Evolutionary conservation across 2,113 vertebrate species (phyloP).

Genomic region (Chloropsis cyanopogon): DNA sequence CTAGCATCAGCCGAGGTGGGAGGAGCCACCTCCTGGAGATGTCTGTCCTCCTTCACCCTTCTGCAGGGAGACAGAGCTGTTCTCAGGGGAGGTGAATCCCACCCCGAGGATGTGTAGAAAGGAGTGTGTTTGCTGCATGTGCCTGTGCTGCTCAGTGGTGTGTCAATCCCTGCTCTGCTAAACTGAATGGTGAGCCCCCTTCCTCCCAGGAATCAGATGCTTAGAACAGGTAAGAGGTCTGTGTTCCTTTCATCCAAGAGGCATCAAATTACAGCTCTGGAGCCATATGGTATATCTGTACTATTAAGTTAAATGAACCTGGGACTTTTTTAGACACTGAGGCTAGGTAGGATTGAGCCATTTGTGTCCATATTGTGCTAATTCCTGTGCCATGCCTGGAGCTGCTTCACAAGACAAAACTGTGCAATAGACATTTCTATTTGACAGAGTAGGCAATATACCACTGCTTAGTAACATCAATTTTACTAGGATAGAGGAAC

Average conservation of each 20-base stretch:
- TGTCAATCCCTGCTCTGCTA: background rate
- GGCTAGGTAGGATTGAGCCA: background rate
- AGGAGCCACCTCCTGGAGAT: background rate
- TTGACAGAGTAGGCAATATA: background rate
- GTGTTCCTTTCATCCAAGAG: background rate
- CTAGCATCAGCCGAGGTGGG: background rate
- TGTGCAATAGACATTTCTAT: background rate
- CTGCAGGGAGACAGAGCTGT: background rate
- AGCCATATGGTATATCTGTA: background rate
- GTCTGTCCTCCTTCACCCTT: background rate
- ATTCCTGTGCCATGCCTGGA: background rate
- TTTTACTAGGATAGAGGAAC: background rate
- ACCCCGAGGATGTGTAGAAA: background rate
- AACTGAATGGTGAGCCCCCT: background rate
- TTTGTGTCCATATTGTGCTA: background rate
- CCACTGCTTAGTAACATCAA: background rate
- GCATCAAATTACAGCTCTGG: background rate
- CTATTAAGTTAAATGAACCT: background rate
- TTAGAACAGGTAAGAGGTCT: background rate
- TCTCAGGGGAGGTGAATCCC: background rate
- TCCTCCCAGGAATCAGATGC: background rate
- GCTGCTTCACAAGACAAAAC: background rate
- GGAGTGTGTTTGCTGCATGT: background rate
- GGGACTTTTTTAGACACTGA: background rate
- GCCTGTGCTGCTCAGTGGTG: background rate